Percentiles rank a stretch among this genome's conserved stretches.
These are phyloP conservation scores for Pseudocheirus occidentalis DNA, from an alignment of 2,797 vertebrate species.

Conservation along the genomic window DNA sequence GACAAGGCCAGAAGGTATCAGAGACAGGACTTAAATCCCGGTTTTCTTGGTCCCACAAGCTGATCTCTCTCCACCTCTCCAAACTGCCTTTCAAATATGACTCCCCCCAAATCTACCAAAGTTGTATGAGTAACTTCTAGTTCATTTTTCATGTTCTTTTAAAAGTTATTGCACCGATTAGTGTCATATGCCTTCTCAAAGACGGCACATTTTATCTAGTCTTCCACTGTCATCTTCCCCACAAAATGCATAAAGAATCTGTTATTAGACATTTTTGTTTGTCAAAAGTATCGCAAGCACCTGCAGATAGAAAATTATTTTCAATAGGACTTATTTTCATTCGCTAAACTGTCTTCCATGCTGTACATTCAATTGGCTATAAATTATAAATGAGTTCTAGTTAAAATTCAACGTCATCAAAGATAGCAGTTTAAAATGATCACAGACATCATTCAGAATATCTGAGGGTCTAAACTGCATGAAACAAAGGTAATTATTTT, in stretches of 20 bases:
- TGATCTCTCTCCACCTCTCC: neutral
- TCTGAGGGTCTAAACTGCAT: constrained; percentile 41
- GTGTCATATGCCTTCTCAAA: constrained; percentile 7
- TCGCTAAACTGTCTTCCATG: constrained; percentile 44
- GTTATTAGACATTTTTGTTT: neutral
- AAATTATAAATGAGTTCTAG: constrained; percentile 38
- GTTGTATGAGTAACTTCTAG: constrained; percentile 31
- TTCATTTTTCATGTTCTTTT: constrained; percentile 2
- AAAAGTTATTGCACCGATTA: neutral
- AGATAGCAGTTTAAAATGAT: constrained; percentile 50
- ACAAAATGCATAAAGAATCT: constrained; percentile 8
- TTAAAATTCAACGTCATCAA: constrained; percentile 27
- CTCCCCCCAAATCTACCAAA: neutral
- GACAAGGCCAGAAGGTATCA: neutral
- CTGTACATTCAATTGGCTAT: constrained; percentile 50
- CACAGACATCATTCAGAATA: constrained; percentile 28
- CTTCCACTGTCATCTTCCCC: neutral
- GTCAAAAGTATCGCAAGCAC: neutral
- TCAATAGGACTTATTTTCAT: neutral
- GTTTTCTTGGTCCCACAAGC: neutral
- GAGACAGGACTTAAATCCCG: neutral
- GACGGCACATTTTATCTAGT: neutral
- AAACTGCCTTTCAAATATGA: neutral
- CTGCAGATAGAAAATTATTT: constrained; percentile 4
- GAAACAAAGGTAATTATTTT: neutral